Evolutionary conservation across 2,888 invertebrate species (phyloP).

Genomic region (Ecliptopera silaceata): DNA sequence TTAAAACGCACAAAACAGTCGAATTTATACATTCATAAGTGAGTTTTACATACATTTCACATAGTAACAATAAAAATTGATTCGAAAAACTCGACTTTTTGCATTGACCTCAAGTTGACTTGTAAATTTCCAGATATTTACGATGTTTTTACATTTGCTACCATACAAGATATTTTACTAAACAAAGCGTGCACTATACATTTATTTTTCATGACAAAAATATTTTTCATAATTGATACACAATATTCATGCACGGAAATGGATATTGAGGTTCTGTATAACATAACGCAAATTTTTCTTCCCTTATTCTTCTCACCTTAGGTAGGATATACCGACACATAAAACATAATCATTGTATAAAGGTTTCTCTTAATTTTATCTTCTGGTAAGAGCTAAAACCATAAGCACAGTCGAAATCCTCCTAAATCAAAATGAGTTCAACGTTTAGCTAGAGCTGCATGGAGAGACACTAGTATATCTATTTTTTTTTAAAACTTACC

Average conservation of each 20-base stretch:
- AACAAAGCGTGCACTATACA: background rate
- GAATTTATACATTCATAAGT: background rate
- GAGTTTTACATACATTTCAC: background rate
- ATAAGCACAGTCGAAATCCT: too few species aligned
- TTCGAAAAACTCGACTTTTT: background rate
- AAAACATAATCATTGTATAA: too few species aligned
- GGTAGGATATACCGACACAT: too few species aligned
- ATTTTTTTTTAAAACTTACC: conserved; percentile 50
- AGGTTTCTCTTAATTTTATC: too few species aligned
- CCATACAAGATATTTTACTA: background rate
- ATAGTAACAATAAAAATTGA: background rate
- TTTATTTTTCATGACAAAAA: background rate
- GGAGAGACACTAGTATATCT: too few species aligned
- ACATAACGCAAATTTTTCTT: background rate
- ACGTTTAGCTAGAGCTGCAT: too few species aligned
- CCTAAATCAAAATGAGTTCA: too few species aligned
- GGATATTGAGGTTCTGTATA: background rate
- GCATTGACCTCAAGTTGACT: background rate
- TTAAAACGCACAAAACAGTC: background rate
- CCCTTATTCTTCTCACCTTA: too few species aligned
- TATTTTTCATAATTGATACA: background rate
- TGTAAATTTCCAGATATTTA: background rate
- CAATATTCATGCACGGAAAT: background rate
- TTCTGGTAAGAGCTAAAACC: too few species aligned
- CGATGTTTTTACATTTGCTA: background rate